These are phyloP conservation scores for Phengaris alcon DNA, from an alignment of 2,888 invertebrate species.

Conservation along the genomic window DNA sequence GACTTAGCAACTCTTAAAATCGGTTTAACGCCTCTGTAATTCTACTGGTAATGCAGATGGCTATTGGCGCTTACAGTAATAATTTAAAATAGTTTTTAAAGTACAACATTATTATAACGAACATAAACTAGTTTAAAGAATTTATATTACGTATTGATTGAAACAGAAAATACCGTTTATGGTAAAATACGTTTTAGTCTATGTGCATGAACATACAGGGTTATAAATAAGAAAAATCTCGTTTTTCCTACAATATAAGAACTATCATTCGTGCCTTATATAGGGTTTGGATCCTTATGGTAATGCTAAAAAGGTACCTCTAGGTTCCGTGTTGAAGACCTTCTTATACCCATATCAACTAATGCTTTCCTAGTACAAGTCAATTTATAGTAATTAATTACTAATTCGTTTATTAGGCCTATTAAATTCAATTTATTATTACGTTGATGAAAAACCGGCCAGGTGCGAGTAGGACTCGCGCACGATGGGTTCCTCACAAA, in stretches of 20 bases:
- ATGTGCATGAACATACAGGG: background rate
- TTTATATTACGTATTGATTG: background rate
- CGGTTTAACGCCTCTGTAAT: too few species aligned
- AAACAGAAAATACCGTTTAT: background rate
- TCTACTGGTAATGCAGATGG: too few species aligned
- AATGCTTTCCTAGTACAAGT: slow-evolving; percentile 8
- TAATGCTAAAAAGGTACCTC: background rate
- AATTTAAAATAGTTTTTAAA: background rate
- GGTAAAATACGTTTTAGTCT: background rate
- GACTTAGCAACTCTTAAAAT: too few species aligned
- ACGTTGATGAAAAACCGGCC: too few species aligned
- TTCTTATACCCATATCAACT: background rate
- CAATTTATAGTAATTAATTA: slow-evolving; percentile 5
- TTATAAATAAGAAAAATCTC: slow-evolving; percentile 1
- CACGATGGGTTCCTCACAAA: too few species aligned
- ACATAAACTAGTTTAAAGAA: background rate
- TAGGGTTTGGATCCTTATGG: background rate
- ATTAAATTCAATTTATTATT: too few species aligned
- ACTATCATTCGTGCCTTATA: background rate
- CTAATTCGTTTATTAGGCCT: background rate
- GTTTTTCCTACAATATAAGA: slow-evolving; percentile 10
- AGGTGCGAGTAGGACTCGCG: too few species aligned
- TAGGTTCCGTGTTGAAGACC: background rate
- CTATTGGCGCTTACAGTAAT: too few species aligned
- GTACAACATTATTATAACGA: background rate